These are phyloP conservation scores for Hycleus phaleratus DNA, from an alignment of 1,140 invertebrate species.

Conservation along the genomic window DNA sequence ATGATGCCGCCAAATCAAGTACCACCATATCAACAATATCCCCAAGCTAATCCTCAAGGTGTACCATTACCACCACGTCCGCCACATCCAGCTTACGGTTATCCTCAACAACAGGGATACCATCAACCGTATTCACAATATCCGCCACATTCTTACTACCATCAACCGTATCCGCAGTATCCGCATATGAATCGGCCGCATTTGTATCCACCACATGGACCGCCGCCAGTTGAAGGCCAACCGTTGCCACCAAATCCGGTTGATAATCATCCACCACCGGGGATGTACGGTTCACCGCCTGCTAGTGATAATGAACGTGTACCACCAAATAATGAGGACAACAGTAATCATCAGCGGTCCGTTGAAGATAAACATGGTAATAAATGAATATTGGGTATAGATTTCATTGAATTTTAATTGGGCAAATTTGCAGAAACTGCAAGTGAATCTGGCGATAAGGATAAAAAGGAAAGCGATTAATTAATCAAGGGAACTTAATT, in stretches of 20 bases:
- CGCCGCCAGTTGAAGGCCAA: conserved; percentile 18
- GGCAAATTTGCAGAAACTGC: too few relatives aligned
- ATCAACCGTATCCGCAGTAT: conserved; percentile 49
- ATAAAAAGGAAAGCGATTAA: too few relatives aligned
- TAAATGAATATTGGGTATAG: too few relatives aligned
- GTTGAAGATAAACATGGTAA: conserved; percentile 2
- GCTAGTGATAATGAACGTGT: not conserved
- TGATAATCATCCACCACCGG: conserved; percentile 11
- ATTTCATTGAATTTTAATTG: too few relatives aligned
- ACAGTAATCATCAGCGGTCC: not conserved
- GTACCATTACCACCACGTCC: conserved; percentile 44
- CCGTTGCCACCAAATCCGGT: conserved; percentile 16
- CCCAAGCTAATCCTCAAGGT: conserved; percentile 34
- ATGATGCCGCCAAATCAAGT: conserved; percentile 48
- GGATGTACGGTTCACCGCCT: conserved; percentile 17
- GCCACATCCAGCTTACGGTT: conserved; percentile 52
- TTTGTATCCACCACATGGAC: conserved; percentile 36
- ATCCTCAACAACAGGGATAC: conserved; percentile 54
- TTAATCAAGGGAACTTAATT: too few relatives aligned
- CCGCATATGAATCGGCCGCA: conserved; percentile 48
- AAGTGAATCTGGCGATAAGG: too few relatives aligned
- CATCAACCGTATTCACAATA: conserved; percentile 48
- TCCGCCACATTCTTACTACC: conserved; percentile 52
- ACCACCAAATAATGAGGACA: not conserved
- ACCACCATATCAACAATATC: conserved; percentile 41